Percentiles rank a stretch among this genome's conserved stretches.
These are phyloP conservation scores for Leuciscus waleckii DNA, from an alignment of 2,797 vertebrate species.

Conservation along the genomic window DNA sequence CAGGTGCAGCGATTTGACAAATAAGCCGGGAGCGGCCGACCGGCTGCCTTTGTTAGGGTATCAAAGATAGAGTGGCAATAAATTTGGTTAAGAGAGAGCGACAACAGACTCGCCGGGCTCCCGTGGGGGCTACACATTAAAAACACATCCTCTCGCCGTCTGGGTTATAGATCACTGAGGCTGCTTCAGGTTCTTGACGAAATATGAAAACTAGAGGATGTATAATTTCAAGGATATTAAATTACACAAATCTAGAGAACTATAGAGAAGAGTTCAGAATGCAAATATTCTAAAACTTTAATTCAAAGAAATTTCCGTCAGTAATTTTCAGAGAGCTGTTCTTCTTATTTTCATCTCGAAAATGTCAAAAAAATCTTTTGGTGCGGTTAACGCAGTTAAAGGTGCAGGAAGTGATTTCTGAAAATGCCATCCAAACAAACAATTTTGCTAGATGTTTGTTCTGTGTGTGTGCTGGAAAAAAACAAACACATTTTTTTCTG, in stretches of 20 bases:
- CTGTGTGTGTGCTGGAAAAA: not conserved
- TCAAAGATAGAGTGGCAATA: conserved; percentile 87
- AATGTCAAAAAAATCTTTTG: conserved; percentile 49
- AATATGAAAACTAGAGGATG: conserved; percentile 29
- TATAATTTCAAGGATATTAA: conserved; percentile 3
- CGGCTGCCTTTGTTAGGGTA: conserved; percentile 84
- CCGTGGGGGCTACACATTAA: conserved; percentile 77
- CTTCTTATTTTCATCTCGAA: not conserved
- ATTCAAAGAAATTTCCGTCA: not conserved
- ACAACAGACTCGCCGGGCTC: conserved; percentile 79
- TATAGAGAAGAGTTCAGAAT: conserved; percentile 30
- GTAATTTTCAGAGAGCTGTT: not conserved
- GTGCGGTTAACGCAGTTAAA: not conserved
- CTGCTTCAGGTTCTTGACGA: conserved; percentile 65
- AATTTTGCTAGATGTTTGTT: not conserved
- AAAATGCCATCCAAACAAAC: not conserved
- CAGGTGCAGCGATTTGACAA: conserved; percentile 94
- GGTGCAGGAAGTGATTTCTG: not conserved
- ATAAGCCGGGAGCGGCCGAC: conserved; percentile 85
- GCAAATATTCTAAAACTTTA: not conserved
- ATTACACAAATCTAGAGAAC: not conserved
- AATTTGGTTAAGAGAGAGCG: conserved; percentile 91
- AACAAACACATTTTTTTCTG: too few species aligned
- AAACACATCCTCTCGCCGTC: conserved; percentile 77
- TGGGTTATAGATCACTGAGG: conserved; percentile 76